Base-by-base conservation (phyloP, 1,140 invertebrate species). In the Trypoxylus dichotomus region DNA sequence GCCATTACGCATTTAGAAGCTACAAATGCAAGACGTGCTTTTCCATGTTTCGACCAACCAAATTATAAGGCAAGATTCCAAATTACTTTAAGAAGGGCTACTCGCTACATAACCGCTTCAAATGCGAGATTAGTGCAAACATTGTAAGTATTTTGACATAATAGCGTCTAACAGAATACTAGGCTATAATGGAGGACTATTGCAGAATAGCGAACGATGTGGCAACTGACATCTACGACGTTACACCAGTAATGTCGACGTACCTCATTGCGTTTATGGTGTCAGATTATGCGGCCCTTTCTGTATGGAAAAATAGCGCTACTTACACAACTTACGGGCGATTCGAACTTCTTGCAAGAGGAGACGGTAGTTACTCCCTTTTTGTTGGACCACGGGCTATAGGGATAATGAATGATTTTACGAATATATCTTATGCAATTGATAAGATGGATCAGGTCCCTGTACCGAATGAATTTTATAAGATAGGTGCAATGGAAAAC, bases 261-360 rank as follows among this genome's bases (percentile, higher is more conserved):
- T 96, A 96, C 82, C 86, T 95, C 8, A 85, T 96, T 11, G 93
- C 94, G 0, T 92, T 94, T 82, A 88, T 93, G 21, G 89, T 85
- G 7, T 84, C 83, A 0, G 80, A 85, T 63, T 85, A 84, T 47
- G 77, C 74, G 19, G 78, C 72, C 15, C 1, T 29, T 8, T 15
- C 1, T 11, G 27, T 24, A 10, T 58, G 78, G 3, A n/a, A n/a
- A 8, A 72, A 75, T 15, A 76, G 75, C 63, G 37, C 29, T 10
- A 71, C 73, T 10, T 82, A 76, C 32, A 6, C 10, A 47, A 63
- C 71, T n/a, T 60, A 60, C 19, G 74, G 58, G 2, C 63, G 74
- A 72, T 37, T 74, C 1, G 37, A 78, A 54, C 29, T 37, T 24
- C 68, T 78, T 15, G 8, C n/a, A 11, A 24, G 74, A 6, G 29